These are phyloP conservation scores for Drosophila pallidifrons DNA, from an alignment of 1,140 invertebrate species.

Conservation along the genomic window DNA sequence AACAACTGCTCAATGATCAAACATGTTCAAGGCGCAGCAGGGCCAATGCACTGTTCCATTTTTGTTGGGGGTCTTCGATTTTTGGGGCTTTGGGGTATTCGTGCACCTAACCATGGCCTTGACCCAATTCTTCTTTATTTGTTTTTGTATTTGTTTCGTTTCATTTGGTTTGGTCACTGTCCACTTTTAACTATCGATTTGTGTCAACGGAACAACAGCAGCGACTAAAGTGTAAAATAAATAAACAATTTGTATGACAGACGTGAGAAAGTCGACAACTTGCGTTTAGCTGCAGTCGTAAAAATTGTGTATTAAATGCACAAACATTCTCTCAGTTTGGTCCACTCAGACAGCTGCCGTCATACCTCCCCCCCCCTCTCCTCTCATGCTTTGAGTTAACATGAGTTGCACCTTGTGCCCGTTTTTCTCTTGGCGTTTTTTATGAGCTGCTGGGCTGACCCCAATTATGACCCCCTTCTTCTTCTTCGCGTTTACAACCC, in stretches of 20 bases:
- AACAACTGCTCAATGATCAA: conserved; percentile 11
- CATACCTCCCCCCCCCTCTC: too few species aligned
- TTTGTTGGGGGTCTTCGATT: conserved; percentile 6
- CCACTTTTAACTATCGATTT: conserved; percentile 35
- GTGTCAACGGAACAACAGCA: conserved; percentile 3
- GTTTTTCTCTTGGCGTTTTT: conserved; percentile 36
- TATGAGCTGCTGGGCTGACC: conserved; percentile 61
- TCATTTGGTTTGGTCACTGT: conserved; percentile 10
- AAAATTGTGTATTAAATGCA: conserved; percentile 7
- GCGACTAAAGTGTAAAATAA: not conserved
- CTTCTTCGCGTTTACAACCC: conserved; percentile 12
- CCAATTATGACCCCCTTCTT: conserved; percentile 28
- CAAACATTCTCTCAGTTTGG: conserved; percentile 12
- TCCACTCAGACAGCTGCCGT: not conserved
- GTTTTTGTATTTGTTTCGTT: not conserved
- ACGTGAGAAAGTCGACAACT: conserved; percentile 38
- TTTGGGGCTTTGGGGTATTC: not conserved
- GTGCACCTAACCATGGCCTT: conserved; percentile 6
- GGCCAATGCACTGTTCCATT: conserved; percentile 26
- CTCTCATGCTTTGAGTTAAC: not conserved
- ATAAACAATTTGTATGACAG: conserved; percentile 9
- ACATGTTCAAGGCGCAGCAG: conserved; percentile 21
- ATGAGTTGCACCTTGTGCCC: conserved; percentile 14
- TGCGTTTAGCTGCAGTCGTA: conserved; percentile 6
- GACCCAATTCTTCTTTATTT: conserved; percentile 12